Evolutionary conservation across 2,113 vertebrate genomes (phyloP).

Genomic region (Excalfactoria chinensis): DNA sequence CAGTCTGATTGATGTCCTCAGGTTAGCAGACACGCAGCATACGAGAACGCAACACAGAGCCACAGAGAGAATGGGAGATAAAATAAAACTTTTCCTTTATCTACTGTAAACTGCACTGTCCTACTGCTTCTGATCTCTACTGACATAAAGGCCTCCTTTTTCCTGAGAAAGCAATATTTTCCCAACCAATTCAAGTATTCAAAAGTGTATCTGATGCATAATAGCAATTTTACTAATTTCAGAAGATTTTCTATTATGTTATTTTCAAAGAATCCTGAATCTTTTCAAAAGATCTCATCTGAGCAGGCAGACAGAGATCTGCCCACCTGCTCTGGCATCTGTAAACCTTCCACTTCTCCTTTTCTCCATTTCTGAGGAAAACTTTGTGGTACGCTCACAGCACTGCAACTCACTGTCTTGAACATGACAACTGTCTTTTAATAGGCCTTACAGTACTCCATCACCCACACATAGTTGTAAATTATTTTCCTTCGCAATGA

Average conservation of each 20-base stretch:
- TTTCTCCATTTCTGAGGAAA: neutral
- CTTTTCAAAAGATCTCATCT: conserved; percentile 51
- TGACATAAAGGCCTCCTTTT: conserved; percentile 11
- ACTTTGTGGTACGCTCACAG: neutral
- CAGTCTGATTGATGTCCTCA: neutral
- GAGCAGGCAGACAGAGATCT: conserved; percentile 54
- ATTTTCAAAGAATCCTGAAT: conserved; percentile 23
- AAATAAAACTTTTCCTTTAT: neutral
- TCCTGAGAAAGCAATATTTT: conserved; percentile 28
- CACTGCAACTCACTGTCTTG: conserved; percentile 14
- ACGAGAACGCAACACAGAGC: neutral
- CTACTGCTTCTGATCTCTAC: conserved; percentile 13
- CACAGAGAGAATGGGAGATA: neutral
- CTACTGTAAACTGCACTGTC: conserved; percentile 3
- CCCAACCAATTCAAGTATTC: neutral
- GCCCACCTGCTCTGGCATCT: neutral
- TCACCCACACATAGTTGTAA: neutral
- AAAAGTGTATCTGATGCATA: neutral
- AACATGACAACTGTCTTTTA: conserved; percentile 27
- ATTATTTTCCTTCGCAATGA: neutral
- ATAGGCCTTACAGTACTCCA: neutral
- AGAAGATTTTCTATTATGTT: conserved; percentile 50
- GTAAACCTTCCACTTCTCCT: neutral
- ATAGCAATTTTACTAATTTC: conserved; percentile 14
- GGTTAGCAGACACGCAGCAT: neutral